A percentile compares a stretch with the other conserved stretches of the same genome.
Conservation (phyloP, 2,797 vertebrate species). For the Oreonectes daqikongensis region DNA sequence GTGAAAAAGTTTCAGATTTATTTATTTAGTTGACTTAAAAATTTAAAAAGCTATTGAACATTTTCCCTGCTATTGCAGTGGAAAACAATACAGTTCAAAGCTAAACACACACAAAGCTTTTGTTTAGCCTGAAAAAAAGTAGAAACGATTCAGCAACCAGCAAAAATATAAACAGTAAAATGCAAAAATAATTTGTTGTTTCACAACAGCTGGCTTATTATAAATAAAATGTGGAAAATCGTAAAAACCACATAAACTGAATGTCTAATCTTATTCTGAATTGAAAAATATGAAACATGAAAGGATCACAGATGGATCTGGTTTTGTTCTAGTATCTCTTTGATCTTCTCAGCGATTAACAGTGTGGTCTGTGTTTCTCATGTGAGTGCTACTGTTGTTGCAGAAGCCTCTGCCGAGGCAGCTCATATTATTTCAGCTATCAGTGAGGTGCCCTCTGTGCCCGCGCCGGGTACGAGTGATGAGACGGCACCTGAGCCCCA, state of each 20-base stretch:
- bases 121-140: too few relatives aligned
- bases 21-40: too few relatives aligned
- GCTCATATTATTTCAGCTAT: slow-evolving; percentile 93
- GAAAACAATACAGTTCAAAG: too few relatives aligned
- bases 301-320: neutral
- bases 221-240: too few relatives aligned
- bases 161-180: too few relatives aligned
- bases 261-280: neutral
- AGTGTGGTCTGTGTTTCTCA: slow-evolving; percentile 24
- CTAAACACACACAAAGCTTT: too few relatives aligned
- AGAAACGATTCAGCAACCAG: too few relatives aligned
- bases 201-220: too few relatives aligned
- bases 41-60: too few relatives aligned
- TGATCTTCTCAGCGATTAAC: neutral
- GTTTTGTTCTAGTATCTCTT: neutral
- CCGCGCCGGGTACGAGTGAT: slow-evolving; percentile 83
- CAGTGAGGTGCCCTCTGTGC: slow-evolving; percentile 84
- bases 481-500: slow-evolving; percentile 63
- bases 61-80: too few relatives aligned
- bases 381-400: slow-evolving; percentile 54
- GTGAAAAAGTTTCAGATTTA: too few relatives aligned
- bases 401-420: slow-evolving; percentile 83
- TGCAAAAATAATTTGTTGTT: too few relatives aligned
- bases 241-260: neutral
- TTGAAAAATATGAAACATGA: neutral